Conservation (phyloP, 2,113 vertebrate species). For the Antechinus stuartii region DNA sequence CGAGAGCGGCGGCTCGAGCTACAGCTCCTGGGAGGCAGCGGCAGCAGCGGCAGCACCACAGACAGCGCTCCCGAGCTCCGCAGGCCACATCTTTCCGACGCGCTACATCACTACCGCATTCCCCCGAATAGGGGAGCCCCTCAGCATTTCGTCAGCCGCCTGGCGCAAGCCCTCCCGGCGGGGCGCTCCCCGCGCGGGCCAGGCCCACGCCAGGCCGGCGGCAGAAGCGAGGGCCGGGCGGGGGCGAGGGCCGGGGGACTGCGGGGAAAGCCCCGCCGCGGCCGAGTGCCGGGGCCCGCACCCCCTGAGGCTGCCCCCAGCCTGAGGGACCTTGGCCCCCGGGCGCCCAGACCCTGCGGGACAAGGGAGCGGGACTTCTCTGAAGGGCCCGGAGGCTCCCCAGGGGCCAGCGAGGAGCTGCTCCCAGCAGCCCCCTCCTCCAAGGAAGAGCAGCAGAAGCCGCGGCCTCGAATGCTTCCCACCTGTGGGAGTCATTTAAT, state of each 20-base stretch:
- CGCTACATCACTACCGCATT: constrained; percentile 90
- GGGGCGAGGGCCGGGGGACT: background rate
- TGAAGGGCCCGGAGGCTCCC: background rate
- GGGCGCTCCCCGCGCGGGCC: background rate
- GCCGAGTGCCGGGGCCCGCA: background rate
- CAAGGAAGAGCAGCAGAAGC: background rate
- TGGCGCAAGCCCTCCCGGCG: constrained; percentile 16
- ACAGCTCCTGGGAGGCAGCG: constrained; percentile 70
- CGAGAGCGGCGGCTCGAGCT: constrained; percentile 52
- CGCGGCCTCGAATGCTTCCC: background rate
- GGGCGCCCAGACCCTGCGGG: background rate
- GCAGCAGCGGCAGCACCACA: constrained; percentile 66
- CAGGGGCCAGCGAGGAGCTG: background rate
- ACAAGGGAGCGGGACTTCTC: background rate
- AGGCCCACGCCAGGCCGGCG: background rate
- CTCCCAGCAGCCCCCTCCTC: background rate
- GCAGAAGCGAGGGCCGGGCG: background rate
- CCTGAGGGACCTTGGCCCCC: background rate
- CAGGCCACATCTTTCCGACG: constrained; percentile 87
- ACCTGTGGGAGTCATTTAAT: background rate
- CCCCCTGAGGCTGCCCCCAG: background rate
- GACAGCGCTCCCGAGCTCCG: constrained; percentile 80
- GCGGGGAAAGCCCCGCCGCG: background rate
- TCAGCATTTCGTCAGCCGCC: constrained; percentile 72
- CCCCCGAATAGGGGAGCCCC: constrained; percentile 87